Conservation (phyloP, 2,113 vertebrate species). For the Nothocercus nigrocapillus region DNA sequence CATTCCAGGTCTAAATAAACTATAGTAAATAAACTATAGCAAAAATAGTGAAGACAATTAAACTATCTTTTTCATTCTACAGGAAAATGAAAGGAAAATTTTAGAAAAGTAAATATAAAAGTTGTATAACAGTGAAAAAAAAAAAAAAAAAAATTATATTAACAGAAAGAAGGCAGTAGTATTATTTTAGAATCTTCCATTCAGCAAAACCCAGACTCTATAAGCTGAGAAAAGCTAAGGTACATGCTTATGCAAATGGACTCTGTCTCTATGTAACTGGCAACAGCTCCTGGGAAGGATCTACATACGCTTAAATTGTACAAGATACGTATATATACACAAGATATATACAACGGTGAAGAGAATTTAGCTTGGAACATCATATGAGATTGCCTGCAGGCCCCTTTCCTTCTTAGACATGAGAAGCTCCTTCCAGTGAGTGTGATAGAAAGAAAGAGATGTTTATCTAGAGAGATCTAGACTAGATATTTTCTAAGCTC, state of each 20-base stretch:
- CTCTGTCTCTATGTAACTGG: not conserved
- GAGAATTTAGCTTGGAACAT: not conserved
- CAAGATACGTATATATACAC: too few relatives aligned
- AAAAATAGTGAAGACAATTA: not conserved
- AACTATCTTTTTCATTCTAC: not conserved
- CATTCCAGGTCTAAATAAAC: not conserved
- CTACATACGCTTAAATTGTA: not conserved
- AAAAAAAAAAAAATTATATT: not conserved
- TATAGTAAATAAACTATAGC: too few relatives aligned
- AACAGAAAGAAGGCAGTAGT: not conserved
- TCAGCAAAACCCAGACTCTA: not conserved
- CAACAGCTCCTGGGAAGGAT: not conserved
- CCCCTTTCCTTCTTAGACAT: not conserved
- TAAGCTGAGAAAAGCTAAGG: not conserved
- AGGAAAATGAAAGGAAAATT: not conserved
- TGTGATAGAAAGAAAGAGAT: not conserved
- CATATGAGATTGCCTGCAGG: not conserved
- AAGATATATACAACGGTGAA: not conserved
- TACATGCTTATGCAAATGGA: not conserved
- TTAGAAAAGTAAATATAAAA: not conserved
- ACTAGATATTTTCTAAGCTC: not conserved
- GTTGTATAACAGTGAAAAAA: not conserved
- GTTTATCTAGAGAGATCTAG: not conserved
- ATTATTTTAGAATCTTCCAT: not conserved
- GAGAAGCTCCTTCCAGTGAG: not conserved